Conservation (phyloP, 2,797 vertebrate species). For the Gallinago nigripennis region DNA sequence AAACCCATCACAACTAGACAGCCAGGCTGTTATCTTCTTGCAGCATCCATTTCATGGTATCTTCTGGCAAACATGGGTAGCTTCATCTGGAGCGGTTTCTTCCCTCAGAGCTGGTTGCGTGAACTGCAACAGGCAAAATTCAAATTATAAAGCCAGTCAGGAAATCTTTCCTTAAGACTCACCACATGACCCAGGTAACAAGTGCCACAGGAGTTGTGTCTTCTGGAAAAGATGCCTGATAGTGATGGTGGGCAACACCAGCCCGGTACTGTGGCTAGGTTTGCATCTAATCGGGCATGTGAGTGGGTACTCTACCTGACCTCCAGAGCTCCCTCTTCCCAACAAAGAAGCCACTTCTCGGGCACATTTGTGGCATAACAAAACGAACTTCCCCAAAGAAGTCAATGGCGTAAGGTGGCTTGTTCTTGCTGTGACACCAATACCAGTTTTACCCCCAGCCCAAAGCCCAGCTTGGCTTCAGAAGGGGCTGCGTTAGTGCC, state of each 20-base stretch:
- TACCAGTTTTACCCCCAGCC: not conserved
- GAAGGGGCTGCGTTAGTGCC: fast-evolving
- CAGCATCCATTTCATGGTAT: not conserved
- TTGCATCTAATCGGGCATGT: too few relatives aligned
- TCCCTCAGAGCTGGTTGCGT: not conserved
- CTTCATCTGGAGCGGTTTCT: not conserved
- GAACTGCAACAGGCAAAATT: not conserved
- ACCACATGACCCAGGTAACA: not conserved
- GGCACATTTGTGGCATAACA: fast-evolving
- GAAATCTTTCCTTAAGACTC: not conserved
- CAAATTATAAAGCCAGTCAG: not conserved
- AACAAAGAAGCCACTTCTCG: not conserved
- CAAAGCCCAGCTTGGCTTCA: not conserved
- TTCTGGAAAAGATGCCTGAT: not conserved
- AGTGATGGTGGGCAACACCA: not conserved
- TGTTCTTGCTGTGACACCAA: fast-evolving
- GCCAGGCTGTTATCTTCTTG: fast-evolving
- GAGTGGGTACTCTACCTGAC: not conserved
- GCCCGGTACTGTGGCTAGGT: fast-evolving
- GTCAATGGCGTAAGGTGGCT: not conserved
- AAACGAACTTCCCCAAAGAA: not conserved
- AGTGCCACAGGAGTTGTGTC: not conserved
- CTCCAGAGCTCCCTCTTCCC: not conserved
- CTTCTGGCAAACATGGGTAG: not conserved
- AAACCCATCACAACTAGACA: not conserved